Evolutionary conservation across 2,113 vertebrate genomes (phyloP), one percentile per base, ranked within the genome.

Genomic region (Vidua chalybeata): DNA sequence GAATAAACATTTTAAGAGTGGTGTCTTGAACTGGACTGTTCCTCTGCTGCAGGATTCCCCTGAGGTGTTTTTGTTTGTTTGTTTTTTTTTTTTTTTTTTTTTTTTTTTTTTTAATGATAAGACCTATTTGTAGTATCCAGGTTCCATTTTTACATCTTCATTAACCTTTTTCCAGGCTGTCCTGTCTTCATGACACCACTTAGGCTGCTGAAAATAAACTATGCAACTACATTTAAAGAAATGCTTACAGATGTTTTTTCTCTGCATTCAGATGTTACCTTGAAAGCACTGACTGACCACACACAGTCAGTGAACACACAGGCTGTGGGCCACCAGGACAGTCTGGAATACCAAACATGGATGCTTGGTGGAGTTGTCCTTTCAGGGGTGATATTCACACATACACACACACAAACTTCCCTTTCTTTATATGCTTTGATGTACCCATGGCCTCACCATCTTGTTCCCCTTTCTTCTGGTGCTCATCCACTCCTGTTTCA

Each of bases 1-100:
- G 78, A 94, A 81, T 92, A 92, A 91, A 84, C 11, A 41, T 81
- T 90, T 92, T 90, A 54, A 76, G 58, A 71, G 43, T 56, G 55
- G 20, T 94, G 39, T 56, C 80, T 91, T 90, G 64, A 84, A 72
- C 24, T 48, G 20, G 51, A 86, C 24, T 69, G 33, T 28, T 89
- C 15, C 23, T 89, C 62, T 82, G 23, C 64, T 72, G 26, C 62
- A 51, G 31, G 41, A 87, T 31, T 66, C 12, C 22, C 2, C 11
- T 4, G 2, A 54, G 8, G 28, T 19, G 13, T 41, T 41, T 41
- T 41, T 41, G 16, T 12, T 13, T 27, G 20, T 62, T 21, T 15
- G 30, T 12, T 11, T 46, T 24, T 5, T 10, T 13, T 8, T 13
- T 11, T 4, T 13, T 6, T 41, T 39, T 13, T 8, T 27, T 14